Evolutionary conservation across 2,888 invertebrate species (phyloP).

Genomic region (Flexamia atlantica): DNA sequence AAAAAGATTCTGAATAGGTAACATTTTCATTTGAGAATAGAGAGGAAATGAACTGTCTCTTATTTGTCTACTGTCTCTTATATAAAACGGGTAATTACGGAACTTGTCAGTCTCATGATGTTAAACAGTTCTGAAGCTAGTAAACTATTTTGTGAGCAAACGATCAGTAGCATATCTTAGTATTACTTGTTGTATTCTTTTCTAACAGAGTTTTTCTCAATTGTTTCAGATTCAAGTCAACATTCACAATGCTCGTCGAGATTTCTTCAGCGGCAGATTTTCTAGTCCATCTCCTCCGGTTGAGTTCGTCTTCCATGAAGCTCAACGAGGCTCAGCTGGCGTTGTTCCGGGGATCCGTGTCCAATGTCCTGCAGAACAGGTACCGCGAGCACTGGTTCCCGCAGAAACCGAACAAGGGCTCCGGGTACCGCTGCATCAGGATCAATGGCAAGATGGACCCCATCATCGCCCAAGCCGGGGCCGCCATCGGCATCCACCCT

Average conservation of each 20-base stretch:
- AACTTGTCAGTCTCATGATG: too few relatives aligned
- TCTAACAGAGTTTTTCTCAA: background rate
- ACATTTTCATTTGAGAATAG: too few relatives aligned
- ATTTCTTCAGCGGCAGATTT: constrained; percentile 77
- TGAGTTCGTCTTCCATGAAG: background rate
- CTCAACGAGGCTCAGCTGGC: constrained; percentile 73
- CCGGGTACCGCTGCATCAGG: constrained; percentile 83
- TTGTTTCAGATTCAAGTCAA: background rate
- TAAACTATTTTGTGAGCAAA: too few relatives aligned
- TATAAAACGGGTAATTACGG: too few relatives aligned
- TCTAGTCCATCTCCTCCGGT: constrained; percentile 75
- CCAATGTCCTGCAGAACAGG: constrained; percentile 75
- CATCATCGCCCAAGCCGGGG: constrained; percentile 81
- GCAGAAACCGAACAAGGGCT: constrained; percentile 82
- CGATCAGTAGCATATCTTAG: too few relatives aligned
- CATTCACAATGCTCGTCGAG: constrained; percentile 75
- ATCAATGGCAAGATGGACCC: constrained; percentile 85
- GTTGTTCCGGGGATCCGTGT: constrained; percentile 75
- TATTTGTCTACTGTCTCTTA: too few relatives aligned
- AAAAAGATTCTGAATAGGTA: too few relatives aligned
- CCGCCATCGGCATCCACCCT: constrained; percentile 79
- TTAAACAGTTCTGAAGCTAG: too few relatives aligned
- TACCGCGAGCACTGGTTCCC: constrained; percentile 86
- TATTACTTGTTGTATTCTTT: too few relatives aligned
- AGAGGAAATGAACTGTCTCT: too few relatives aligned